Conservation (phyloP, 2,888 invertebrate genomes). For the Tachina lurida region DNA sequence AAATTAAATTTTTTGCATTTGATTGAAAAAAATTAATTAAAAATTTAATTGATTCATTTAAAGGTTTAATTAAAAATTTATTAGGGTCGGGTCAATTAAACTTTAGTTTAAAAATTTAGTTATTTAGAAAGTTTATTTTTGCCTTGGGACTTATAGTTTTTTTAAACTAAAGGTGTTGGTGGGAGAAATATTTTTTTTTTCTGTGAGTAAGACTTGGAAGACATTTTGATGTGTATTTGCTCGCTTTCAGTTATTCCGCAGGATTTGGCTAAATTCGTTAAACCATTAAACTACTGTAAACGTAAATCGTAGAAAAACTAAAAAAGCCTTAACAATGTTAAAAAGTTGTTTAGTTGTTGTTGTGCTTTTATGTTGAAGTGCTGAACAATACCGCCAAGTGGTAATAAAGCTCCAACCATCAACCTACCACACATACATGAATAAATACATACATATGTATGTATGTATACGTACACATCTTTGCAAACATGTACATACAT, state of each 20-base stretch:
- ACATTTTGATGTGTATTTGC: too few species aligned
- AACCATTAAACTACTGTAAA: slow-evolving; percentile 27
- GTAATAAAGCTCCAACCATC: slow-evolving; percentile 42
- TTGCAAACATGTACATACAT: neutral
- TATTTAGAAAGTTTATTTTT: too few species aligned
- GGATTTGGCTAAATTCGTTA: neutral
- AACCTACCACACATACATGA: neutral
- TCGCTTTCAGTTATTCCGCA: too few species aligned
- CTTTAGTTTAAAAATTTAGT: too few species aligned
- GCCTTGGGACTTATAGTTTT: too few species aligned
- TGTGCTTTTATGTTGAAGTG: slow-evolving; percentile 30
- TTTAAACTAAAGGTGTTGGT: neutral
- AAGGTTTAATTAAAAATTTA: too few species aligned
- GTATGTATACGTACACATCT: neutral
- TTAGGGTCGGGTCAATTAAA: too few species aligned
- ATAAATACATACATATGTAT: neutral
- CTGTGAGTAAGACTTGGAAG: too few species aligned
- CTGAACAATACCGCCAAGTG: slow-evolving; percentile 54
- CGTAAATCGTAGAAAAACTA: slow-evolving; percentile 22
- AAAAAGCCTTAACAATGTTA: slow-evolving; percentile 52
- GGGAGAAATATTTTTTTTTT: neutral
- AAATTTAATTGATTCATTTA: too few species aligned
- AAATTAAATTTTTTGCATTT: too few species aligned
- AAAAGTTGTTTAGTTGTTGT: slow-evolving; percentile 37
- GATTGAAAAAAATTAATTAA: too few species aligned